These are phyloP conservation scores for Anthoscopus minutus DNA, from an alignment of 2,113 vertebrate species.

Conservation along the genomic window DNA sequence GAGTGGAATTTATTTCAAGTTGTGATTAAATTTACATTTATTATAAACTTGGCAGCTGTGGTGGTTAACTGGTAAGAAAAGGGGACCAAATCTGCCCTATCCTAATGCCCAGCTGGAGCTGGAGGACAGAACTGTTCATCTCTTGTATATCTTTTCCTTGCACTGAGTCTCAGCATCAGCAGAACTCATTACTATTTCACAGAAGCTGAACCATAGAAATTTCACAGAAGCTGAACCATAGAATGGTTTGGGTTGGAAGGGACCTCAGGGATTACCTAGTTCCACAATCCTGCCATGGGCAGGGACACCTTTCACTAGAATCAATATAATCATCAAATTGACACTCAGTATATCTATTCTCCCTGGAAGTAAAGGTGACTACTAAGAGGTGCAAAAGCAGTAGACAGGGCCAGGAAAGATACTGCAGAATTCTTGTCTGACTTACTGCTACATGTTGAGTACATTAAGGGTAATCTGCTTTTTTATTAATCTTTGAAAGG, in stretches of 20 bases:
- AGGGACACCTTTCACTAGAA: background rate
- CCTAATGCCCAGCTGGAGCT: background rate
- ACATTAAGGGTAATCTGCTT: background rate
- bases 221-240: background rate
- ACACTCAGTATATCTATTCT: constrained; percentile 35
- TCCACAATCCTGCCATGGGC: background rate
- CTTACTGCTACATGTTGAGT: constrained; percentile 57
- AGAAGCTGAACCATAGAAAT: background rate
- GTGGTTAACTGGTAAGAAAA: background rate
- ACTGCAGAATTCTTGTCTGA: background rate
- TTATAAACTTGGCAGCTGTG: background rate
- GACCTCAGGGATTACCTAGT: background rate
- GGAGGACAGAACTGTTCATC: background rate
- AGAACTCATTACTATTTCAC: background rate
- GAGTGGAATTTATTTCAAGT: background rate
- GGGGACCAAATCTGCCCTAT: background rate
- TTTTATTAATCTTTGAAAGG: background rate
- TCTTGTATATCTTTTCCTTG: background rate
- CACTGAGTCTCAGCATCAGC: background rate
- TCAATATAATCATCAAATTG: constrained; percentile 37
- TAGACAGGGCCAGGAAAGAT: background rate
- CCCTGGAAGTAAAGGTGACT: constrained; percentile 37
- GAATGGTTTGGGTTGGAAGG: background rate
- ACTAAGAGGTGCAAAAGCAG: constrained; percentile 13
- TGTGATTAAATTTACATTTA: background rate